Evolutionary conservation across 2,797 vertebrate genomes (phyloP), one percentile per base, ranked within the genome.

Genomic region (Acanthurus tractus): DNA sequence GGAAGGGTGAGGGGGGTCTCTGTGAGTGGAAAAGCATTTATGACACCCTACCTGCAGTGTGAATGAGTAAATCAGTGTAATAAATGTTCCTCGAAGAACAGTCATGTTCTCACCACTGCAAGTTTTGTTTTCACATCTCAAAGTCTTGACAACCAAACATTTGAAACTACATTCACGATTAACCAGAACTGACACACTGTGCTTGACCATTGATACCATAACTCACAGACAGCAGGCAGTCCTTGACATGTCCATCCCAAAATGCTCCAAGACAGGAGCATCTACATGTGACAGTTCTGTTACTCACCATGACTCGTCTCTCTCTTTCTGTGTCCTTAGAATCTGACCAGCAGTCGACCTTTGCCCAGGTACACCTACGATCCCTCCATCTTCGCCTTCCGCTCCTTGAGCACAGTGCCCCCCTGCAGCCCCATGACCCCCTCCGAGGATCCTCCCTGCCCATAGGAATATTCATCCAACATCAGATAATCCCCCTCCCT

Each of bases 341-440:
- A 92, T 85, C 87, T 96, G 91, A 95, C 68, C 0, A 86, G 96
- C 72, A 93, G 91, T 76, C 91, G 96, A 55, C 95, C 96, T 0
- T 86, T 94, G 0, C 92, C 96, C 74, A 95, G 96, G 86, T 97
- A 96, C 56, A 85, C 96, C 79, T 97, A 96, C 3, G 97, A 98
- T 76, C 96, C 97, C 36, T 96, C 97, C 74, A 95, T 95, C 86
- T 98, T 97, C 74, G 95, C 97, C 86, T 98, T 98, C 93, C 96
- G 96, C 45, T 96, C 97, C 55, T 88, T 98, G 86, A 97, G 96
- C 94, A 95, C 96, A 18, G 96, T 94, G 79, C 96, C 96, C 63
- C 96, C 96, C 22, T 94, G 96, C 92, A 97, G 96, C 87, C 96
- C 97, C 0, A 86, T 96, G 85, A 94, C 93, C 75, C 93, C 95